A percentile compares a stretch with the other conserved stretches of the same genome.
phyloP scores from a whole-genome alignment of 2,113 vertebrate species.

The Larimichthys polyactis region DNA sequence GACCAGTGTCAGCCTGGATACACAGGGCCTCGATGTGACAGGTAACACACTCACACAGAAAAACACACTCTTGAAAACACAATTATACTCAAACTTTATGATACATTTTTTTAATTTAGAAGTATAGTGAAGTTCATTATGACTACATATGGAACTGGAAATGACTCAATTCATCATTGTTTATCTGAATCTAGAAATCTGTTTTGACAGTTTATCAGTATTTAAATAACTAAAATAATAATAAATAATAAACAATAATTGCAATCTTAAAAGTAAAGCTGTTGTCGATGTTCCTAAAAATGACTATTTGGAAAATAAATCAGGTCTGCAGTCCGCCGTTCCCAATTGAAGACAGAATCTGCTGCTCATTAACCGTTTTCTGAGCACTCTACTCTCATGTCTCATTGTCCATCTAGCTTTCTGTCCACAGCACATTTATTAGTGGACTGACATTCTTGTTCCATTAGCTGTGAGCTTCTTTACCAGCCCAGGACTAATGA shows the following conservation, averaged over 20 bases:
- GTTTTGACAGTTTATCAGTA: neutral
- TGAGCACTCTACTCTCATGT: neutral
- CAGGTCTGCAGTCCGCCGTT: neutral
- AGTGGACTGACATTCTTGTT: constrained; percentile 66
- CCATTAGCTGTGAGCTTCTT: constrained; percentile 63
- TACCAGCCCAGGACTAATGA: constrained; percentile 57
- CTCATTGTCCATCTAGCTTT: constrained; percentile 46
- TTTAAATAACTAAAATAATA: neutral
- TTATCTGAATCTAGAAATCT: neutral
- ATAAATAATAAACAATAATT: neutral
- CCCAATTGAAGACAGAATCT: constrained; percentile 12
- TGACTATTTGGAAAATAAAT: constrained; percentile 7
- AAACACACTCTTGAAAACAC: neutral
- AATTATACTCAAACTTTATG: neutral
- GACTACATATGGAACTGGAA: neutral
- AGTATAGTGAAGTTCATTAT: neutral
- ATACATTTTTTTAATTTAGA: neutral
- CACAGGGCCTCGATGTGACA: constrained; percentile 90
- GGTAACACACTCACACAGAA: constrained; percentile 88
- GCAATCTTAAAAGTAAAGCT: neutral
- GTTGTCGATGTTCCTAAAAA: constrained; percentile 5
- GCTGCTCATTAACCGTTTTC: constrained; percentile 49
- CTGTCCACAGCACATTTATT: constrained; percentile 43
- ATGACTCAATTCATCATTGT: neutral
- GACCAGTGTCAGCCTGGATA: constrained; percentile 90